A percentile compares a stretch with the other conserved stretches of the same genome.
These are phyloP conservation scores for Symphodus melops DNA, from an alignment of 2,113 vertebrate species.

Conservation along the genomic window DNA sequence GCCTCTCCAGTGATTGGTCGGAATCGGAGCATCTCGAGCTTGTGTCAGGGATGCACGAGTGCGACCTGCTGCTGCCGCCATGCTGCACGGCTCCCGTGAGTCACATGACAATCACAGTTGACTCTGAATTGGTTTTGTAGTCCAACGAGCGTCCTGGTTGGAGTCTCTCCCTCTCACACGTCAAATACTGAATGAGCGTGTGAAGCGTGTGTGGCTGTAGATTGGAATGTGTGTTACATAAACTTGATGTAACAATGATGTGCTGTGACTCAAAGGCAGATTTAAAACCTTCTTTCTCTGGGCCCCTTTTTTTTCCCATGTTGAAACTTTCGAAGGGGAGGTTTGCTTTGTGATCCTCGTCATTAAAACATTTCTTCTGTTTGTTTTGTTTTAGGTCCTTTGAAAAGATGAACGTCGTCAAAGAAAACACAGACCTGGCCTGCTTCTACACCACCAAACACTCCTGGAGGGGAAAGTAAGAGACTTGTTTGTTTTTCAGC, in stretches of 20 bases:
- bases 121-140: constrained; percentile 16
- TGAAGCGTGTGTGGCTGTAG: constrained; percentile 56
- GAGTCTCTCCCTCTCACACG: constrained; percentile 38
- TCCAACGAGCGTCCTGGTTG: constrained; percentile 8
- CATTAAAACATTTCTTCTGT: constrained; percentile 15
- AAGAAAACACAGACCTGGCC: constrained; percentile 98
- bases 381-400: constrained; percentile 84
- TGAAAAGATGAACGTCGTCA: constrained; percentile 98
- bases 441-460: constrained; percentile 99
- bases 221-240: constrained; percentile 32
- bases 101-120: constrained; percentile 37
- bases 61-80: background rate
- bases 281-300: background rate
- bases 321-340: background rate
- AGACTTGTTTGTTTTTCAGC: constrained; percentile 26
- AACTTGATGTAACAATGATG: constrained; percentile 1
- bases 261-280: constrained; percentile 1
- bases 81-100: constrained; percentile 1
- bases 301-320: background rate
- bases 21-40: background rate
- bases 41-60: constrained; percentile 16
- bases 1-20: background rate
- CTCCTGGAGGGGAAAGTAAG: constrained; percentile 99
- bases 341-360: background rate
- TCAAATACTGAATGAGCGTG: constrained; percentile 62